phyloP scores from a whole-genome alignment of 2,797 vertebrate genomes.

The Sphenodon punctatus region DNA sequence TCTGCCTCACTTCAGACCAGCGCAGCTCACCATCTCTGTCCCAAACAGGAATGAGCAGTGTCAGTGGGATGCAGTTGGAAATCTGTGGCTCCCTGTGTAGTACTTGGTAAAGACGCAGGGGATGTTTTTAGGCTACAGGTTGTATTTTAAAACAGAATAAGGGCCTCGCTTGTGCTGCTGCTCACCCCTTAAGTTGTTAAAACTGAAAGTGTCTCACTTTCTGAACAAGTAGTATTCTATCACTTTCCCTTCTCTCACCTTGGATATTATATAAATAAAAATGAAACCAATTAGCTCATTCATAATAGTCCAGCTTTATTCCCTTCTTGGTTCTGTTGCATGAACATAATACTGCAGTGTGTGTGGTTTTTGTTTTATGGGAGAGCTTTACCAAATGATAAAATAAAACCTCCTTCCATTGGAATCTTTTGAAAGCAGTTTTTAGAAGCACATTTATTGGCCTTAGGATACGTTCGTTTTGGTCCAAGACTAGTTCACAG shows the following conservation, averaged over 20 bases:
- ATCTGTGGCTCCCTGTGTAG: neutral
- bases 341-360: neutral
- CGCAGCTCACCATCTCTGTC: no score
- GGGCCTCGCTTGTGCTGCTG: neutral
- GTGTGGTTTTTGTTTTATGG: neutral
- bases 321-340: neutral
- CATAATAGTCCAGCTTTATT: no score
- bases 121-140: no score
- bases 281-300: no score
- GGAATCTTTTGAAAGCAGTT: neutral
- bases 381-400: neutral
- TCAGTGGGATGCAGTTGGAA: neutral
- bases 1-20: no score
- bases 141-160: neutral
- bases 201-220: neutral
- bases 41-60: neutral
- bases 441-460: neutral
- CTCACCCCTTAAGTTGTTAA: neutral
- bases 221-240: no score
- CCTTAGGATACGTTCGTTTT: neutral
- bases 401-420: neutral
- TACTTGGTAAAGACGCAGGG: neutral
- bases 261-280: no score
- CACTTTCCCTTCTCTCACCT: neutral
- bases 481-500: neutral